Evolutionary conservation across 2,888 invertebrate species (phyloP).

Genomic region (Diloba caeruleocephala): DNA sequence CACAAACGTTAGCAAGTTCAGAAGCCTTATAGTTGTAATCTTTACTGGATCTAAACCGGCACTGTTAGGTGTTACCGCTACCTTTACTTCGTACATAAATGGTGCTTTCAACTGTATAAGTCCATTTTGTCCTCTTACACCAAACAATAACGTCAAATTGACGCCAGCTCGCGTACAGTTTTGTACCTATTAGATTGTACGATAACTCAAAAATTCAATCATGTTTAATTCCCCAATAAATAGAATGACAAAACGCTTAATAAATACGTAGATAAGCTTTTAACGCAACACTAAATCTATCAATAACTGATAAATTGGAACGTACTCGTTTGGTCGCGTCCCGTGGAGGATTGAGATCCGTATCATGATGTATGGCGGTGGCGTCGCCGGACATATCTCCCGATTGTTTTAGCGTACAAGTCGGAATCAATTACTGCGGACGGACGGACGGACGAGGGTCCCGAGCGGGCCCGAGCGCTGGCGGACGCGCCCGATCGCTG

Average conservation of each 20-base stretch:
- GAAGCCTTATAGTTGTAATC: conserved; percentile 44
- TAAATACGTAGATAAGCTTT: conserved; percentile 46
- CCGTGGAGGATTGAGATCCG: conserved; percentile 29
- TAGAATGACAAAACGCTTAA: conserved; percentile 49
- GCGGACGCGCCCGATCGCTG: conserved; percentile 40
- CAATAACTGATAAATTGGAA: conserved; percentile 35
- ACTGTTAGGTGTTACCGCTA: conserved; percentile 38
- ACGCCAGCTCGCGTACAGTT: conserved; percentile 31
- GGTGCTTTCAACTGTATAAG: conserved; percentile 20
- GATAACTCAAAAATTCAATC: conserved; percentile 46
- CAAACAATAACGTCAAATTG: conserved; percentile 31
- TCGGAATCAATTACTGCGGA: conserved; percentile 55
- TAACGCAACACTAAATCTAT: conserved; percentile 47
- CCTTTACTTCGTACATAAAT: conserved; percentile 40
- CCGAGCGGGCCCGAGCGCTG: conserved; percentile 40
- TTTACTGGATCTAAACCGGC: conserved; percentile 43
- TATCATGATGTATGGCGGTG: conserved; percentile 54
- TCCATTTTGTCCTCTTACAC: conserved; percentile 9
- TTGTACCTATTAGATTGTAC: conserved; percentile 33
- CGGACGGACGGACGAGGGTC: conserved; percentile 47
- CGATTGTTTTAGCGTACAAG: conserved; percentile 58
- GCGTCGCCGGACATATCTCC: conserved; percentile 51
- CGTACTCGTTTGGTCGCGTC: conserved; percentile 10
- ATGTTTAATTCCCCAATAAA: conserved; percentile 39
- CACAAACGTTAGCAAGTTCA: conserved; percentile 33